A percentile compares a stretch with the other conserved stretches of the same genome.
Conservation (phyloP, 2,113 vertebrate genomes). For the Zeus faber region DNA sequence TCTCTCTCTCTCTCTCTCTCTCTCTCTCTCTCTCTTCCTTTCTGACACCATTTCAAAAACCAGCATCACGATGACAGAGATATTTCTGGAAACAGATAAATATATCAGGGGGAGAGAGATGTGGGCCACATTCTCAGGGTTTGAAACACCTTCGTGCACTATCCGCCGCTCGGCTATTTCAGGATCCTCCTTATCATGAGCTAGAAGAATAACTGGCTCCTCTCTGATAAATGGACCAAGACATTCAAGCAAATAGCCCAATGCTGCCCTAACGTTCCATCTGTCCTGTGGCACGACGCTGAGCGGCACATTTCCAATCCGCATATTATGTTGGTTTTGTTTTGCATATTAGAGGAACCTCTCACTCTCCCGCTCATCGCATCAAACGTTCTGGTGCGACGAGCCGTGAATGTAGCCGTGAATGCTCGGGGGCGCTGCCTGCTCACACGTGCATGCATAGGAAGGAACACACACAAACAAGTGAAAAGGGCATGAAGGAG, state of each 20-base stretch:
- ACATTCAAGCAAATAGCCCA: too few species aligned
- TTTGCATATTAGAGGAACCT: slow-evolving; percentile 20
- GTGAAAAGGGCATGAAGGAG: slow-evolving; percentile 12
- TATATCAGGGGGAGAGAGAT: not conserved
- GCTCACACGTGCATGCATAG: slow-evolving; percentile 20
- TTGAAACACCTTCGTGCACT: too few species aligned
- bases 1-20: slow-evolving; percentile 28
- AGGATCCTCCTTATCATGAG: too few species aligned
- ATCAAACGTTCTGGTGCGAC: slow-evolving; percentile 22
- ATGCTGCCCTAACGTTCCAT: not conserved
- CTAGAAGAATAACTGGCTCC: too few species aligned
- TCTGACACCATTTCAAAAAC: not conserved
- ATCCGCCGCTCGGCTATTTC: too few species aligned
- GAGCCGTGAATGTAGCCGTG: slow-evolving; percentile 19
- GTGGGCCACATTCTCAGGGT: too few species aligned
- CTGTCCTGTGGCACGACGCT: slow-evolving; percentile 5
- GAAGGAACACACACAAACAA: slow-evolving; percentile 9
- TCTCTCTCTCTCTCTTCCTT: slow-evolving; percentile 21
- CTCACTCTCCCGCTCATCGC: not conserved
- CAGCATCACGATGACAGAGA: not conserved
- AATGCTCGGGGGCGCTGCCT: not conserved
- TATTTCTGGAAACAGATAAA: not conserved
- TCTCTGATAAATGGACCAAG: too few species aligned
- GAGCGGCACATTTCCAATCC: slow-evolving; percentile 15
- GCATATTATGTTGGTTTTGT: slow-evolving; percentile 18